phyloP scores from a whole-genome alignment of 2,888 invertebrate species.

The Clivina fossor region DNA sequence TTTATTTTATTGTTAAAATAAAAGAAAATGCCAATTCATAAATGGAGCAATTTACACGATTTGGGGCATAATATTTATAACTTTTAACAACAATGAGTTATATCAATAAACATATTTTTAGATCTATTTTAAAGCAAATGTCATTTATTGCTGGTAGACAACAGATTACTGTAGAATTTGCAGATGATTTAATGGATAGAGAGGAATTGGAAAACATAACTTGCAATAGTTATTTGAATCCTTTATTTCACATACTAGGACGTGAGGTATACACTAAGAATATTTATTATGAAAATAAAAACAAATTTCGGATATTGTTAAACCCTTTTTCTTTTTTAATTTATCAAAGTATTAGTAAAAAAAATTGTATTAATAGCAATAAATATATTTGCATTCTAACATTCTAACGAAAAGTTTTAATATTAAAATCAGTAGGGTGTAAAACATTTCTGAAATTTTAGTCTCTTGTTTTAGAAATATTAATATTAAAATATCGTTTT shows the following conservation, averaged over 20 bases:
- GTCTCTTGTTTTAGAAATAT: no score
- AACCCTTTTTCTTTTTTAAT: no score
- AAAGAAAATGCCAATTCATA: not conserved
- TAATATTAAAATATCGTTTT: no score
- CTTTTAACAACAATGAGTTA: not conserved
- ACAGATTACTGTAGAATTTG: constrained; percentile 83
- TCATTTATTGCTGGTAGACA: constrained; percentile 96
- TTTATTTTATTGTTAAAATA: no score
- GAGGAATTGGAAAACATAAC: constrained; percentile 89
- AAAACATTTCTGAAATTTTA: no score
- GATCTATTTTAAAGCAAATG: constrained; percentile 85
- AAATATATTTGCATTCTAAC: not conserved
- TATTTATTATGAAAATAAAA: no score
- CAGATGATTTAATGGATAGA: constrained; percentile 67
- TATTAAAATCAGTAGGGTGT: no score
- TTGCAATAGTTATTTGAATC: constrained; percentile 90
- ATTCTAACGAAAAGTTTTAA: not conserved
- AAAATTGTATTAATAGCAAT: not conserved
- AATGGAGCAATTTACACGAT: no score
- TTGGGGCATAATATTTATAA: constrained; percentile 1
- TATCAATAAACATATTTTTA: constrained; percentile 50
- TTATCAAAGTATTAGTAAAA: not conserved
- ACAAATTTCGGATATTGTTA: no score
- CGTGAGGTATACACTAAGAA: constrained; percentile 79
- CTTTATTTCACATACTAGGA: constrained; percentile 88